Evolutionary conservation across 2,888 invertebrate genomes (phyloP), one percentile per base, ranked within the genome.

Genomic region (Fragum sueziense): DNA sequence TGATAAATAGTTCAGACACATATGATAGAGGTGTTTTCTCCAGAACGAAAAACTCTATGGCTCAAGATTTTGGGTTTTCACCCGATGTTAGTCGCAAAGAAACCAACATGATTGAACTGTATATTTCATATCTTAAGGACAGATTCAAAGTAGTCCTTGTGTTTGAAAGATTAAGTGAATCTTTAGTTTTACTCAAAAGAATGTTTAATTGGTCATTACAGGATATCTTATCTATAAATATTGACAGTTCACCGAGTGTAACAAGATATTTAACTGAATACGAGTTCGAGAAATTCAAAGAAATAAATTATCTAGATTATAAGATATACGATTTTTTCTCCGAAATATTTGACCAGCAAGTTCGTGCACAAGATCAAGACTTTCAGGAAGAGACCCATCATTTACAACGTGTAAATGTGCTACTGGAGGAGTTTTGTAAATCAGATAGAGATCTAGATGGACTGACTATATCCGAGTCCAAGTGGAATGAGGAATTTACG

Each of bases 11-110:
- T 0, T 76, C 82, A 3, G 70, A 82, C 4, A 68, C 34, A 6
- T 82, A 76, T 34, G 82, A 82, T 22, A 17, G 9, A 7, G 9
- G 4, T 25, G 25, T 25, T 4, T 82, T 82, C 29, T 73, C 76
- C 33, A 47, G 70, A 14, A 82, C 82, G 29, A 78, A 34, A 57
- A 82, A 82, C 41, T 31, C 78, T 7, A 82, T 82, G 78, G 82
- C 70, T 2, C 51, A 67, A n/a, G 82, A 82, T 52, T 82, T 82
- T n/a, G 82, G 82, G 25, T 79, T 82, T 75, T 14, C 75, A 34
- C 3, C 17, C 0, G 31, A 17, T n/a, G 22, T 74, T 0, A 73
- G 33, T 41, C 37, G 27, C 34, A 14, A 52, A n/a, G 54, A 65
- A 4, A n/a, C n/a, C n/a, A 54, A 71, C 20, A 71, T 25, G n/a